A percentile compares a stretch with the other conserved stretches of the same genome.
Conservation (phyloP, 1,140 invertebrate genomes). For the Meloidogyne chitwoodi region DNA sequence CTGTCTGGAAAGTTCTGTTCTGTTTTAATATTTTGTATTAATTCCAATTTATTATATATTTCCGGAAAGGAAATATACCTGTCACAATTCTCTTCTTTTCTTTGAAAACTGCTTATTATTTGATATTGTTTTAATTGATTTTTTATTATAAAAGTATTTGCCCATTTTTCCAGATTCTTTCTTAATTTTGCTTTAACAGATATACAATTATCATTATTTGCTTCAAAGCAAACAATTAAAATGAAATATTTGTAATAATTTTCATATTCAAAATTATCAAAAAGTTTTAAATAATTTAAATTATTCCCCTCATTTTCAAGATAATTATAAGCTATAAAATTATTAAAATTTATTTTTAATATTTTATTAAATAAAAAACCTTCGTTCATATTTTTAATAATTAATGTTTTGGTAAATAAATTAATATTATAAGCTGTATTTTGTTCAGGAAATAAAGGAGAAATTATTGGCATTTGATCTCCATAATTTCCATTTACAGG, state of each 20-base stretch:
- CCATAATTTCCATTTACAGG: not conserved
- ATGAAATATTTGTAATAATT: not conserved
- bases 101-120: not conserved
- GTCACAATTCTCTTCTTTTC: not conserved
- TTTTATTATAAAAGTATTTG: not conserved
- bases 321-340: not conserved
- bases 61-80: too few relatives aligned
- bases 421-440: not conserved
- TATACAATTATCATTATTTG: not conserved
- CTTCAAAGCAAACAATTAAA: not conserved
- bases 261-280: not conserved
- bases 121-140: not conserved
- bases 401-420: not conserved
- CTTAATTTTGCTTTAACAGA: not conserved
- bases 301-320: not conserved
- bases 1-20: too few relatives aligned
- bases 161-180: not conserved
- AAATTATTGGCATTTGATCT: slow-evolving; percentile 5
- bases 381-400: slow-evolving; percentile 3
- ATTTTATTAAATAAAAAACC: not conserved
- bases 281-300: not conserved
- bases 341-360: not conserved
- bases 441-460: slow-evolving; percentile 6
- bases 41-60: too few relatives aligned
- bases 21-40: too few relatives aligned